A percentile compares a stretch with the other conserved stretches of the same genome.
phyloP scores from a whole-genome alignment of 2,797 vertebrate genomes.

The Epinephelus malabaricus region DNA sequence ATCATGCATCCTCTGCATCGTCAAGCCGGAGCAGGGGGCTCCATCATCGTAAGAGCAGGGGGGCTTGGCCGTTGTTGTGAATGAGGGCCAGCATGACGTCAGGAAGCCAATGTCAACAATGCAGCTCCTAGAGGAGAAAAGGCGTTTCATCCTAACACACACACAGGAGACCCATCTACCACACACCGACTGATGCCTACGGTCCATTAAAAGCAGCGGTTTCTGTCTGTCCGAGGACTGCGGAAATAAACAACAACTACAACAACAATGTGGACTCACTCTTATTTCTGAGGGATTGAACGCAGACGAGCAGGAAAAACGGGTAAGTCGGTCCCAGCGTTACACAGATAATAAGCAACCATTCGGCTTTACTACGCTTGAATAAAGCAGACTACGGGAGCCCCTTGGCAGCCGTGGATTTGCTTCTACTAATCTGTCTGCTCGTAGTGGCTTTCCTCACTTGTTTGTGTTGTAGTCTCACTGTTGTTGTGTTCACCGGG shows the following conservation, averaged over 20 bases:
- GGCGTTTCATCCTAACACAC: conserved; percentile 68
- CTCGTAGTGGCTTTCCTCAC: background rate
- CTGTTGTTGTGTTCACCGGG: background rate
- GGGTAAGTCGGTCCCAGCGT: conserved; percentile 50
- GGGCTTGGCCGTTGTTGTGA: conserved; percentile 75
- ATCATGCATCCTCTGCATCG: conserved; percentile 10
- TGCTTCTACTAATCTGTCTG: conserved; percentile 41
- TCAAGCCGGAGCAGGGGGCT: conserved; percentile 11
- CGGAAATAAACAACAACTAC: conserved; percentile 2
- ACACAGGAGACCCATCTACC: conserved; percentile 35
- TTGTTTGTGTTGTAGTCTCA: conserved; percentile 20
- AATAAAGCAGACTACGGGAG: conserved; percentile 24
- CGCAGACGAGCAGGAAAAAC: conserved; percentile 62
- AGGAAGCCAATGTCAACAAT: conserved; percentile 86
- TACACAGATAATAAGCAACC: conserved; percentile 15
- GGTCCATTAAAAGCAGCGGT: conserved; percentile 28
- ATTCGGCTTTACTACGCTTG: conserved; percentile 26
- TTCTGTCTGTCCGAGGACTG: conserved; percentile 36
- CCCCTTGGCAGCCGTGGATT: conserved; percentile 36
- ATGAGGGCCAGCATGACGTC: conserved; percentile 84
- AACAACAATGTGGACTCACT: conserved; percentile 67
- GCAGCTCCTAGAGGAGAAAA: conserved; percentile 77
- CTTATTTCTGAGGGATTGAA: conserved; percentile 43
- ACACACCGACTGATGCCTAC: conserved; percentile 32
- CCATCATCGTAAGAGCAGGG: conserved; percentile 20